These are phyloP conservation scores for Chymomyza amoena DNA, from an alignment of 2,888 invertebrate genomes.

Conservation along the genomic window DNA sequence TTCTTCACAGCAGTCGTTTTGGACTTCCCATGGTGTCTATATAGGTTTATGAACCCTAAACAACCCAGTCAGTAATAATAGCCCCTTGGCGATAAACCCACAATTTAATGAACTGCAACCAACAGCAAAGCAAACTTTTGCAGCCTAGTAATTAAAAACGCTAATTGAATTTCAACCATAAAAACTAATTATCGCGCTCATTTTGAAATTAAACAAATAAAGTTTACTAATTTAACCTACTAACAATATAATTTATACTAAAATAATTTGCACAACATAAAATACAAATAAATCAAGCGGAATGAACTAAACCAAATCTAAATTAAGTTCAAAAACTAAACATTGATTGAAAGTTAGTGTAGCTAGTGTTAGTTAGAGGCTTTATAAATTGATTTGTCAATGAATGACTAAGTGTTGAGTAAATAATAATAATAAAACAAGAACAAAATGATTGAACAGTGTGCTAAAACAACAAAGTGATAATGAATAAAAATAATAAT, in stretches of 20 bases:
- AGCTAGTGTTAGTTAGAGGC: conserved; percentile 41
- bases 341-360: conserved; percentile 18
- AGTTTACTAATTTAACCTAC: conserved; percentile 31
- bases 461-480: neutral
- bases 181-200: conserved; percentile 52
- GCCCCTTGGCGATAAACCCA: neutral
- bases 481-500: neutral
- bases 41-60: too few species aligned
- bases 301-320: conserved; percentile 14
- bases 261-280: conserved; percentile 42
- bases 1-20: too few species aligned
- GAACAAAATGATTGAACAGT: neutral
- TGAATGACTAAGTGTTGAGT: conserved; percentile 56
- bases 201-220: conserved; percentile 28
- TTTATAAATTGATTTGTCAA: conserved; percentile 55
- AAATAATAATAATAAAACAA: conserved; percentile 33
- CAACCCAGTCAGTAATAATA: neutral
- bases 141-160: conserved; percentile 43
- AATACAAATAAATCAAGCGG: conserved; percentile 39
- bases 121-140: neutral
- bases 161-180: conserved; percentile 53
- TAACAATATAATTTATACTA: neutral
- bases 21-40: too few species aligned
- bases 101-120: conserved; percentile 1
- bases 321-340: neutral